These are phyloP conservation scores for Sebastes jordani DNA, from an alignment of 2,797 vertebrate species.

Conservation along the genomic window DNA sequence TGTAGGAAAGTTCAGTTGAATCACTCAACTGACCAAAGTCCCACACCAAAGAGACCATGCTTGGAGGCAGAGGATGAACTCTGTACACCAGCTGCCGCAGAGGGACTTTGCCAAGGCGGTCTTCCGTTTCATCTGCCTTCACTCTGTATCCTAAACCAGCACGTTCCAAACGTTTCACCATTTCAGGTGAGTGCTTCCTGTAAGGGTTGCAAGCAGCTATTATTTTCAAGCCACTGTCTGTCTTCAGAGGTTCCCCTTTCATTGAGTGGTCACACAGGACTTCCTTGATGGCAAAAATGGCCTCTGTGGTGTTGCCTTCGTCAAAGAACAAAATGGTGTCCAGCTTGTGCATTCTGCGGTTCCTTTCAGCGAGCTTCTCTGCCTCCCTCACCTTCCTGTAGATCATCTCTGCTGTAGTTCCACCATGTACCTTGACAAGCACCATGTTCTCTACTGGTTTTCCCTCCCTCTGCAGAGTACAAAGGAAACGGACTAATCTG, in stretches of 20 bases:
- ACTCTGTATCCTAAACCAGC: conserved; percentile 86
- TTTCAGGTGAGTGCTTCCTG: conserved; percentile 79
- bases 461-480: conserved; percentile 78
- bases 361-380: conserved; percentile 70
- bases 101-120: conserved; percentile 84
- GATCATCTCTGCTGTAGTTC: conserved; percentile 82
- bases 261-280: conserved; percentile 81
- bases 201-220: conserved; percentile 88
- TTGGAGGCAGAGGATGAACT: conserved; percentile 85
- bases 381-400: conserved; percentile 82
- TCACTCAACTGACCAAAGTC: conserved; percentile 86
- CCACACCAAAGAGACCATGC: conserved; percentile 86
- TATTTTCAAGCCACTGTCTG: conserved; percentile 78
- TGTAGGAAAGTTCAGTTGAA: conserved; percentile 80
- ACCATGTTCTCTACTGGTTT: conserved; percentile 78
- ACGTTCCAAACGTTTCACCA: conserved; percentile 82
- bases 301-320: conserved; percentile 87
- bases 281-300: conserved; percentile 85
- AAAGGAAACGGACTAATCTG: conserved; percentile 82
- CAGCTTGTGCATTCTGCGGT: conserved; percentile 56
- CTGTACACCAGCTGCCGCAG: conserved; percentile 86
- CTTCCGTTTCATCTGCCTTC: conserved; percentile 80
- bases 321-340: conserved; percentile 87
- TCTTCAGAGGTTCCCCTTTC: conserved; percentile 69
- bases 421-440: conserved; percentile 85